phyloP scores from a whole-genome alignment of 2,797 vertebrate species.

The Galago senegalensis region DNA sequence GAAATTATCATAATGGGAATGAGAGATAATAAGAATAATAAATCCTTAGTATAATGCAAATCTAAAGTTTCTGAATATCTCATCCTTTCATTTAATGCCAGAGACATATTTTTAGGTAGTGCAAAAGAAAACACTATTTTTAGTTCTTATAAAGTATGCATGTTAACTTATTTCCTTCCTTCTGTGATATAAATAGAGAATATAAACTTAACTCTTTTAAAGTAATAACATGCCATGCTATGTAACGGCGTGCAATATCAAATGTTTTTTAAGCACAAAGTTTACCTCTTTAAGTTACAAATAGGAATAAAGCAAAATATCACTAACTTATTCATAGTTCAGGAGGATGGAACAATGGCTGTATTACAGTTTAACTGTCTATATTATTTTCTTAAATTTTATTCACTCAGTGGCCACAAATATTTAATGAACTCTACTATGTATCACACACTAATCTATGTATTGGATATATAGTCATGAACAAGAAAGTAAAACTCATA shows the following conservation, averaged over 20 bases:
- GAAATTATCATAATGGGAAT: background rate
- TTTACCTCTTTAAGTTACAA: background rate
- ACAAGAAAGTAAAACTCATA: background rate
- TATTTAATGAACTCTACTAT: background rate
- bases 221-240: background rate
- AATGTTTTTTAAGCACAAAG: background rate
- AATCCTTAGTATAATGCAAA: background rate
- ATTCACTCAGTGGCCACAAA: background rate
- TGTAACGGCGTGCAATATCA: background rate
- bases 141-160: background rate
- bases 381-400: slow-evolving; percentile 25
- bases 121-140: slow-evolving; percentile 36
- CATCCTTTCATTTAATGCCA: background rate
- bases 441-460: background rate
- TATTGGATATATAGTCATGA: background rate
- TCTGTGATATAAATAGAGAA: background rate
- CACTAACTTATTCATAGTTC: slow-evolving; percentile 10
- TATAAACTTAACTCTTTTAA: background rate
- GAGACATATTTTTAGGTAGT: background rate
- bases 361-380: background rate
- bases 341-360: background rate
- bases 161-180: background rate
- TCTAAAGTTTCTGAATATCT: background rate
- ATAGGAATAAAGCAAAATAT: background rate
- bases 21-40: background rate